Evolutionary conservation across 2,797 vertebrate species (phyloP).

Genomic region (Scleropages formosus): DNA sequence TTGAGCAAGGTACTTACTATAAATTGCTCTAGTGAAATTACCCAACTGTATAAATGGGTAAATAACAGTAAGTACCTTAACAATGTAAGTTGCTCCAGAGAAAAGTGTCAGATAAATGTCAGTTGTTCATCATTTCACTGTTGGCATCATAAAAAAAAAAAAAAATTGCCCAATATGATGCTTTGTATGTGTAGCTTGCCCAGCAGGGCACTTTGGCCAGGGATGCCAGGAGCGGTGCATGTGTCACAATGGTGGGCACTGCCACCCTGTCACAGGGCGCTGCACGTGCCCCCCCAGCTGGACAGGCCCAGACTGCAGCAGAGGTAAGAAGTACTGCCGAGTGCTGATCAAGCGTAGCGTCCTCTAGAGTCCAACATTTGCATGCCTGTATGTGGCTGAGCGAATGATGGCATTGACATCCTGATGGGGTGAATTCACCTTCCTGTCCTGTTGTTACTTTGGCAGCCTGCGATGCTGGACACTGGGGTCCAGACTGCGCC

Average conservation of each 20-base stretch:
- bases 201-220: conserved; percentile 75
- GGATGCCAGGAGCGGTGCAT: conserved; percentile 79
- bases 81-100: too few species aligned
- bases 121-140: too few species aligned
- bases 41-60: too few species aligned
- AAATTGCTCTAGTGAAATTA: too few species aligned
- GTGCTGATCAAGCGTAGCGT: not conserved
- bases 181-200: conserved; percentile 72
- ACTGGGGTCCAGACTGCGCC: conserved; percentile 79
- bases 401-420: too few species aligned
- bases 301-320: conserved; percentile 80
- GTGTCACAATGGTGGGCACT: conserved; percentile 81
- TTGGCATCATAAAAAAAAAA: too few species aligned
- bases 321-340: conserved; percentile 68
- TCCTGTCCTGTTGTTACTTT: conserved; percentile 21
- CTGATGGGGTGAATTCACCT: not conserved
- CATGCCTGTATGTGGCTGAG: not conserved
- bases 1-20: too few species aligned
- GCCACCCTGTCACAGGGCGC: conserved; percentile 74
- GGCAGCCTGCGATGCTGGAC: conserved; percentile 79
- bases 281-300: conserved; percentile 84
- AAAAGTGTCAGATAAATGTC: too few species aligned
- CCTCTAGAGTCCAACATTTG: not conserved
- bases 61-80: too few species aligned
- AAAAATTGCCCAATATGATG: too few species aligned